A percentile compares a stretch with the other conserved stretches of the same genome.
Conservation (phyloP, 2,888 invertebrate species). For the Chesias legatella region DNA sequence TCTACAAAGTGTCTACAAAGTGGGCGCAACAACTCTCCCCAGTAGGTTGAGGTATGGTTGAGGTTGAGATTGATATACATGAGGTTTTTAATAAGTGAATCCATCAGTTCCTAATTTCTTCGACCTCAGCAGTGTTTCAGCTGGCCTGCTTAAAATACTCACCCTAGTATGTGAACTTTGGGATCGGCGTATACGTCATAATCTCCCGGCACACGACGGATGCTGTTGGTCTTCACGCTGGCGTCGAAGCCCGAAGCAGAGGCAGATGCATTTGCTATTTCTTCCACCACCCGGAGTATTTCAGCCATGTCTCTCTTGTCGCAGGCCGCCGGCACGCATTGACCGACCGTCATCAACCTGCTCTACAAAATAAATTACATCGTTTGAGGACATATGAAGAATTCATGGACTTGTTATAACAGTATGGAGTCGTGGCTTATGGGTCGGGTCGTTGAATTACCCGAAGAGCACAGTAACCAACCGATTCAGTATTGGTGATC, state of each 20-base stretch:
- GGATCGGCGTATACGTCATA: constrained; percentile 83
- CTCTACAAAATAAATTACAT: constrained; percentile 66
- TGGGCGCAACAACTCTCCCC: too few relatives aligned
- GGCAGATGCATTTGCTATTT: constrained; percentile 42
- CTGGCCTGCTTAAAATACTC: constrained; percentile 44
- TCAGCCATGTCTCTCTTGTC: constrained; percentile 73
- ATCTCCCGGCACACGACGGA: constrained; percentile 85
- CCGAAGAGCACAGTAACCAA: too few relatives aligned
- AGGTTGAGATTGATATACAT: too few relatives aligned
- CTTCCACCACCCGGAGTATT: constrained; percentile 60
- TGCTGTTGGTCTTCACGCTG: constrained; percentile 75
- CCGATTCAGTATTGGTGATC: too few relatives aligned
- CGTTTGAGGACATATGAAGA: background rate
- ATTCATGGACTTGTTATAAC: background rate
- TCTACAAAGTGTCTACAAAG: too few relatives aligned
- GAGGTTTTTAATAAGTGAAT: too few relatives aligned
- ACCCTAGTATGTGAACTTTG: constrained; percentile 85
- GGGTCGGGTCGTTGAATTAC: too few relatives aligned
- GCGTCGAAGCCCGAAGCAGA: constrained; percentile 57
- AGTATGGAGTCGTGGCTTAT: too few relatives aligned
- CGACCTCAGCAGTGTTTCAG: too few relatives aligned
- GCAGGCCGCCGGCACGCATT: constrained; percentile 87
- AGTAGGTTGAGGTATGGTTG: too few relatives aligned
- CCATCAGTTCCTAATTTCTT: too few relatives aligned
- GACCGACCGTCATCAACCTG: constrained; percentile 85